Evolutionary conservation across 2,888 invertebrate genomes (phyloP), one percentile per base, ranked within the genome.

Genomic region (Harmothoe impar): DNA sequence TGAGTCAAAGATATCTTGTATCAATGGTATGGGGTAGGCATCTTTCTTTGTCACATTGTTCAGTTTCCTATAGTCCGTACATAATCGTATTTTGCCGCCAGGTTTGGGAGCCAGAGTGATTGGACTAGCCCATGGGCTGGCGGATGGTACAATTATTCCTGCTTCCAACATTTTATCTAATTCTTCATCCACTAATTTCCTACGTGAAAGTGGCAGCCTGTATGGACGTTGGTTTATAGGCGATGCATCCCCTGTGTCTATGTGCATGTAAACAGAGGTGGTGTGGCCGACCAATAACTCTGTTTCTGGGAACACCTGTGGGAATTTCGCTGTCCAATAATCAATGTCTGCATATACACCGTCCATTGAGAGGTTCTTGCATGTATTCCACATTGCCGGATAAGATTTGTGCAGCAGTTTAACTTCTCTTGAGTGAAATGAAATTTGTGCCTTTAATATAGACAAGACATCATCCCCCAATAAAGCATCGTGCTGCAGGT

Each of bases 1-100:
- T 25, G 91, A 43, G 31, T 85, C 91, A 12, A 93, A 91, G 12
- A 90, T 91, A 52, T 93, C 91, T 3, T 92, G 91, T 23, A 91
- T 91, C 20, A 20, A 56, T 12, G 91, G 91, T 0, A 90, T 35
- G 0, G 90, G 90, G 43, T 90, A 51, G 17, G 84, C 85, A 35
- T 90, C 84, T 35, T 90, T 89, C 43, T 77, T 35, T 0, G 89
- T 89, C 0, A 89, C 54, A 31, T 29, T 31, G 52, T 89, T 89
- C 56, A 77, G 17, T 89, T 89, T 77, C 10, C 91, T 25, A 52
- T 91, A 91, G 81, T 91, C 91, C 23, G 81, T 89, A 81, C 91
- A 91, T 20, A 91, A 89, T 15, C 89, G 35, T 5, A 29, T 81
- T 1, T 81, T 25, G 7, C 91, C 91, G 84, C 89, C 91, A 25